Evolutionary conservation across 2,113 vertebrate genomes (phyloP).

Genomic region (Willisornis vidua): DNA sequence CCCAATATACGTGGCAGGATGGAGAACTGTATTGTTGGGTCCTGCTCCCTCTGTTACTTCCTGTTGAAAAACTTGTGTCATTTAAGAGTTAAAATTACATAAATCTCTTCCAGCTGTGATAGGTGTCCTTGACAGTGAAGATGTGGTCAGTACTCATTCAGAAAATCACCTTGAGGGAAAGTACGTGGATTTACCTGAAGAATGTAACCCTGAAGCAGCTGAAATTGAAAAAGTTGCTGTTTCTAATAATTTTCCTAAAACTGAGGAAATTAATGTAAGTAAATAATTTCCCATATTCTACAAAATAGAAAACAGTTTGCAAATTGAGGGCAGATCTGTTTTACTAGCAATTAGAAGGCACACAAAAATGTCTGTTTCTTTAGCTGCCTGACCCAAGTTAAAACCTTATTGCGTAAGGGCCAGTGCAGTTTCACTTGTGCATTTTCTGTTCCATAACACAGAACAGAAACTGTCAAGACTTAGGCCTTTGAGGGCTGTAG

Average conservation of each 20-base stretch:
- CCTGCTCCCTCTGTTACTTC: background rate
- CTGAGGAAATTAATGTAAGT: conserved; percentile 73
- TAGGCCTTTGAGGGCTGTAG: background rate
- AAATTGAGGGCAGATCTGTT: background rate
- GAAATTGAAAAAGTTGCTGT: conserved; percentile 64
- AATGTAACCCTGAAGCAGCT: conserved; percentile 77
- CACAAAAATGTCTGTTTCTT: background rate
- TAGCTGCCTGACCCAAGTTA: background rate
- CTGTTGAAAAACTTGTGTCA: background rate
- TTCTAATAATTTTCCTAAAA: conserved; percentile 30
- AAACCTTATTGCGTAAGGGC: background rate
- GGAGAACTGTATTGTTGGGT: background rate
- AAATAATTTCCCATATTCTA: background rate
- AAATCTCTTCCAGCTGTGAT: conserved; percentile 77
- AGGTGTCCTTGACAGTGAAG: conserved; percentile 77
- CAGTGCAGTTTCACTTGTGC: background rate
- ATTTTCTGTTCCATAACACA: background rate
- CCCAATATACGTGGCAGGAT: background rate
- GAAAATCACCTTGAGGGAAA: conserved; percentile 64
- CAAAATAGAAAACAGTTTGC: background rate
- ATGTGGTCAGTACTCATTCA: conserved; percentile 68
- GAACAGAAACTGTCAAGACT: background rate
- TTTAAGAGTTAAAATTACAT: background rate
- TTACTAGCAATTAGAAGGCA: background rate
- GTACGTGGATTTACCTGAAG: conserved; percentile 48